These are phyloP conservation scores for Meles meles DNA, from an alignment of 2,113 vertebrate genomes.

Conservation along the genomic window DNA sequence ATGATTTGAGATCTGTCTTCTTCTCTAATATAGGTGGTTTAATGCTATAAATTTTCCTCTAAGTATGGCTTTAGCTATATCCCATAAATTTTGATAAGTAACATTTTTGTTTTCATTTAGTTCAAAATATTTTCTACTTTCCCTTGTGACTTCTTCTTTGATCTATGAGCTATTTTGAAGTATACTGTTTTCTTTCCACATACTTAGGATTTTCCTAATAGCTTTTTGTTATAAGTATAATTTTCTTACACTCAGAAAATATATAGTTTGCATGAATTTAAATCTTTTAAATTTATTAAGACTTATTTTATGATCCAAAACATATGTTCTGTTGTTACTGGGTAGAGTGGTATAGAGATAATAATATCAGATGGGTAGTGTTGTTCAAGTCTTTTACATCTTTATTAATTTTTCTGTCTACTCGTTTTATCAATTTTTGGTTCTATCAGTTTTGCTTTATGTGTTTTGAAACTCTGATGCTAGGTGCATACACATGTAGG, in stretches of 20 bases:
- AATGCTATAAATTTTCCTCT: not conserved
- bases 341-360: not conserved
- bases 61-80: not conserved
- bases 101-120: not conserved
- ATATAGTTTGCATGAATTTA: not conserved
- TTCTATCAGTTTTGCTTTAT: not conserved
- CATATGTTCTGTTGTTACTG: not conserved
- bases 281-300: not conserved
- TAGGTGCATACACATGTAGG: not conserved
- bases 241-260: not conserved
- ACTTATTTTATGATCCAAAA: not conserved
- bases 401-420: not conserved
- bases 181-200: not conserved
- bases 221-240: not conserved
- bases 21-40: not conserved
- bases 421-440: not conserved
- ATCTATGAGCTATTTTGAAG: not conserved
- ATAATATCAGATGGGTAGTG: not conserved
- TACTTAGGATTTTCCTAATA: not conserved
- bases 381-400: not conserved
- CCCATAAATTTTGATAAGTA: not conserved
- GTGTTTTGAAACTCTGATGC: not conserved
- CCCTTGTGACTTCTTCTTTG: not conserved
- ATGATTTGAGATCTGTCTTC: not conserved
- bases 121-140: slow-evolving; percentile 33